Base-by-base conservation (phyloP, 2,888 invertebrate species). In the Sminthurinus aureus region DNA sequence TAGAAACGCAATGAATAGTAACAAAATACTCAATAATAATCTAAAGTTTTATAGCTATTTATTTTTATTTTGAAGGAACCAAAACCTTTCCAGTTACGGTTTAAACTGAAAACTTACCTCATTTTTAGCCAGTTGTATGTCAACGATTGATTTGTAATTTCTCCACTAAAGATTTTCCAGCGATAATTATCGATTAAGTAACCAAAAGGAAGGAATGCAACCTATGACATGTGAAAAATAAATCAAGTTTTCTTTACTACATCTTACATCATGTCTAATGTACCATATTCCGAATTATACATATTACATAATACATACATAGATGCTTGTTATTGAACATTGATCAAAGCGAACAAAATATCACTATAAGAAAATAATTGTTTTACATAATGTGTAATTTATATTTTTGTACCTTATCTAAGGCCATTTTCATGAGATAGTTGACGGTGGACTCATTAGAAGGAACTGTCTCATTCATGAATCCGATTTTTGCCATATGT, bases 381-480 rank as follows among this genome's bases (percentile, higher is more conserved):
- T n/a, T n/a, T 22, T 1, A 22, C 18, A 4, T 4, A 71, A 71
- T 71, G 4, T 2, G 26, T 20, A 71, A 80, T 73, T 51, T 18
- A 50, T 38, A n/a, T n/a, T n/a, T 51, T 18, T 50, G 66, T 79
- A 87, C 87, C 91, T 96, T 96, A 89, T 94, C 93, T 86, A 96
- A 90, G 0, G 96, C 96, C 93, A 95, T 93, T 22, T 93, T 91
- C 93, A 96, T 93, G 38, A 96, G 91, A 89, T 94, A 95, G 89
- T 96, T 96, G 89, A 95, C 94, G 88, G 94, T 94, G 0, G 92
- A 93, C 90, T 95, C 90, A 67, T 78, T 26, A 15, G 84, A 83
- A 4, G 84, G 76, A 84, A 90, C 90, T 84, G 91, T 90, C 75
- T 90, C 90, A 75, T 94, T 91, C 85, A 94, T 93, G 8, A 96